phyloP scores from a whole-genome alignment of 2,113 vertebrate species.

The Paradisaea rubra region DNA sequence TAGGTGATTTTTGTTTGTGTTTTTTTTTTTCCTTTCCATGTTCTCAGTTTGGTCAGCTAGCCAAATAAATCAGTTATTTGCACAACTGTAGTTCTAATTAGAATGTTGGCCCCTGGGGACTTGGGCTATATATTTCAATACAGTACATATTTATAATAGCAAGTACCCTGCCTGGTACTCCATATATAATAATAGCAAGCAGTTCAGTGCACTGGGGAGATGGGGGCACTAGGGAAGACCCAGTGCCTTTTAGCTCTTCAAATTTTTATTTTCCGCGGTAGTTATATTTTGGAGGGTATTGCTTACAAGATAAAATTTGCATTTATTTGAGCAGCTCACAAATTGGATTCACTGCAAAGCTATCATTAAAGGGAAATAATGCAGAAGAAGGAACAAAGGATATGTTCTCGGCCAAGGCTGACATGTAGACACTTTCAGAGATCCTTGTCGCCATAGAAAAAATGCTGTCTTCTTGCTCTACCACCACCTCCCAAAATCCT shows the following conservation, averaged over 20 bases:
- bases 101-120: neutral
- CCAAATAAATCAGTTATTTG: slow-evolving; percentile 49
- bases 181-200: slow-evolving; percentile 14
- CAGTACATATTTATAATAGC: slow-evolving; percentile 22
- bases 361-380: slow-evolving; percentile 59
- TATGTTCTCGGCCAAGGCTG: slow-evolving; percentile 20
- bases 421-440: neutral
- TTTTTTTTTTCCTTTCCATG: neutral
- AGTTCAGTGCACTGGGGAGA: neutral
- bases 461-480: neutral
- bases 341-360: slow-evolving; percentile 29
- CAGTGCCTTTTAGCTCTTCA: neutral
- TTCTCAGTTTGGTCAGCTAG: slow-evolving; percentile 6
- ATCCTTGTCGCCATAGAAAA: neutral
- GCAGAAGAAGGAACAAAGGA: slow-evolving; percentile 36
- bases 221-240: neutral
- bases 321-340: slow-evolving; percentile 30
- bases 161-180: neutral
- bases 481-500: neutral
- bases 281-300: slow-evolving; percentile 15
- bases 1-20: neutral
- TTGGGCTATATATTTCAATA: slow-evolving; percentile 31
- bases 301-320: slow-evolving; percentile 39
- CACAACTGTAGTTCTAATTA: slow-evolving; percentile 38
- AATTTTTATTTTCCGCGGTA: neutral